Conservation (phyloP, 2,888 invertebrate genomes). For the Drosophila quinaria region DNA sequence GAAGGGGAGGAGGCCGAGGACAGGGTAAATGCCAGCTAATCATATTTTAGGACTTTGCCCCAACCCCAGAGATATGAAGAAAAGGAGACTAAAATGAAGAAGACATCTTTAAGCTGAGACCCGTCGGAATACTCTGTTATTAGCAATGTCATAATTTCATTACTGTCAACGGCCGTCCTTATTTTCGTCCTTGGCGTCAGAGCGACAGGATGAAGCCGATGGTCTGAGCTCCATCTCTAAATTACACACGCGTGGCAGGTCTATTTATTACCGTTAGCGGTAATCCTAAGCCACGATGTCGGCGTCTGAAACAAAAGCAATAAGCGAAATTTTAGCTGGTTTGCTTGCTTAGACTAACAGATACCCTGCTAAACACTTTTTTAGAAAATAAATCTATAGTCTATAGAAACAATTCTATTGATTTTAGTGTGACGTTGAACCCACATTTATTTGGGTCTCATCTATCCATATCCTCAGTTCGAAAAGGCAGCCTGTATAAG, state of each 20-base stretch:
- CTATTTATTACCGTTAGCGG: constrained; percentile 79
- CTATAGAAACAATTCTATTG: not conserved
- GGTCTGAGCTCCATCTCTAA: constrained; percentile 50
- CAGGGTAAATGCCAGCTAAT: constrained; percentile 74
- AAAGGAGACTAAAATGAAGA: constrained; percentile 24
- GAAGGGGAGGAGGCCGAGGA: constrained; percentile 13
- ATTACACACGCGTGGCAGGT: constrained; percentile 78
- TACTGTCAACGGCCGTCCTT: constrained; percentile 73
- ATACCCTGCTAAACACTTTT: constrained; percentile 37
- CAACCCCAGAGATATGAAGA: not conserved
- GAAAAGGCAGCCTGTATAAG: constrained; percentile 39
- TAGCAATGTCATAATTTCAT: constrained; percentile 82
- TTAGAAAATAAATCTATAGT: not conserved
- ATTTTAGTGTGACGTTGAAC: not conserved
- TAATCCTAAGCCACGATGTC: constrained; percentile 71
- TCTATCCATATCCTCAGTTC: constrained; percentile 6
- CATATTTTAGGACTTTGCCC: constrained; percentile 66
- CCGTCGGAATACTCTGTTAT: constrained; percentile 68
- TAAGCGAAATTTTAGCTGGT: constrained; percentile 37
- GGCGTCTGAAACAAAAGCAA: constrained; percentile 61
- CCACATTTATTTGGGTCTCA: not conserved
- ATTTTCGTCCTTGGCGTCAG: constrained; percentile 7
- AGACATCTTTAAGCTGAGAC: constrained; percentile 60
- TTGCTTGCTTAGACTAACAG: not conserved
- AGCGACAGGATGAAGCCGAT: constrained; percentile 8